Evolutionary conservation across 2,888 invertebrate species (phyloP).

Genomic region (Lochmaea crataegi): DNA sequence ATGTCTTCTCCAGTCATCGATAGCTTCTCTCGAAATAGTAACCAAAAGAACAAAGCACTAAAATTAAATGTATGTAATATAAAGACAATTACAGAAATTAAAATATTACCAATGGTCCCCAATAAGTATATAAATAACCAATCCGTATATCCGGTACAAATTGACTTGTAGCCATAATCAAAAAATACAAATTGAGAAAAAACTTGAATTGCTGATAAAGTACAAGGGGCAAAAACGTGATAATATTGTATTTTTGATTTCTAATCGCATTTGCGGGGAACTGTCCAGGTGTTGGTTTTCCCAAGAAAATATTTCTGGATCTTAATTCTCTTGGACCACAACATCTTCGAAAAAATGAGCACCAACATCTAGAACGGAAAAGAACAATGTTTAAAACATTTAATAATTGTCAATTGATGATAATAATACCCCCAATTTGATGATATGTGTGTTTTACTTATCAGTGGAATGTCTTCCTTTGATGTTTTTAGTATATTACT

Average conservation of each 20-base stretch:
- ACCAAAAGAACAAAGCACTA: constrained; percentile 93
- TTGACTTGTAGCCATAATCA: constrained; percentile 98
- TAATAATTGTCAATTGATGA: not conserved
- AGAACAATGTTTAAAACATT: not conserved
- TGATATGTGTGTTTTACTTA: constrained; percentile 72
- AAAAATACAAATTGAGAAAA: constrained; percentile 97
- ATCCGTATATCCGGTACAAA: constrained; percentile 97
- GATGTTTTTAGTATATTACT: constrained; percentile 63
- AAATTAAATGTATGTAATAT: constrained; percentile 34
- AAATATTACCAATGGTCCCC: constrained; percentile 87
- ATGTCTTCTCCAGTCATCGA: constrained; percentile 94
- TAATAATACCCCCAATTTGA: constrained; percentile 66
- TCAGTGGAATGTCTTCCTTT: constrained; percentile 78
- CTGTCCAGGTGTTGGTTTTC: constrained; percentile 81
- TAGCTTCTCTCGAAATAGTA: constrained; percentile 94
- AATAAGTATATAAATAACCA: constrained; percentile 98
- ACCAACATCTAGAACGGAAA: constrained; percentile 75
- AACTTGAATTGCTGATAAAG: constrained; percentile 99
- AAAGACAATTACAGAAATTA: not conserved
- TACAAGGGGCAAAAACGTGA: constrained; percentile 91
- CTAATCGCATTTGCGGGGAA: constrained; percentile 96
- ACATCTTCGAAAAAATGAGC: constrained; percentile 78
- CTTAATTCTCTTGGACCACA: constrained; percentile 80
- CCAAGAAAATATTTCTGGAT: constrained; percentile 82
- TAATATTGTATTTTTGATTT: constrained; percentile 97